Percentiles rank a stretch among this genome's conserved stretches.
Conservation (phyloP, 1,140 invertebrate genomes). For the Drosophila murphyi region DNA sequence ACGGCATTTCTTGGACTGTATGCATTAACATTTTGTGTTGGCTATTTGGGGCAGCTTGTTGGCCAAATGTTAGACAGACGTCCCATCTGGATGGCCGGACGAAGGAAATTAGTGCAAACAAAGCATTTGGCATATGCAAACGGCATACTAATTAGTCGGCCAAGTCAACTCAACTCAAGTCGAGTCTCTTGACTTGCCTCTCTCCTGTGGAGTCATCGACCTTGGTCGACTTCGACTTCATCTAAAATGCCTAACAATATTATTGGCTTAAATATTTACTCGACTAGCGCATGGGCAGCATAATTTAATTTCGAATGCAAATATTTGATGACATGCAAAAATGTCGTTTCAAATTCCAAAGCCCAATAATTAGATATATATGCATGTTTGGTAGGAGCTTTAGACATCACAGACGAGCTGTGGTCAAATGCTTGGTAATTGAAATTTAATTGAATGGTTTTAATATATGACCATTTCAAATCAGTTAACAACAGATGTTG, state of each 20-base stretch:
- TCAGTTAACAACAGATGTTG: conserved; percentile 23
- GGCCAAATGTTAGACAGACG: conserved; percentile 21
- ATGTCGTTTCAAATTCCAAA: conserved; percentile 26
- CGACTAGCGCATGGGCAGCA: conserved; percentile 24
- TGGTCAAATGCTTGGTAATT: conserved; percentile 43
- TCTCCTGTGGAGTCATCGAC: conserved; percentile 35
- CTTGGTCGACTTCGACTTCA: conserved; percentile 44
- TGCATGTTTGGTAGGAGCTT: not conserved
- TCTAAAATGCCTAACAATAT: conserved; percentile 47
- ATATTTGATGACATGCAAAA: conserved; percentile 59
- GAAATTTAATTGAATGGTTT: conserved; percentile 46
- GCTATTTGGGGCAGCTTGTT: not conserved
- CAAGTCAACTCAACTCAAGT: conserved; percentile 1
- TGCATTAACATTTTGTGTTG: conserved; percentile 22
- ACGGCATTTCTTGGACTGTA: not conserved
- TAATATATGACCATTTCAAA: conserved; percentile 18
- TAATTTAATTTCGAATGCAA: conserved; percentile 60
- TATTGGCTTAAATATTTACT: conserved; percentile 66
- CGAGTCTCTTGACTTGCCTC: conserved; percentile 3
- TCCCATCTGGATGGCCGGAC: conserved; percentile 23
- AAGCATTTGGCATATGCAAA: conserved; percentile 71
- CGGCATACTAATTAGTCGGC: conserved; percentile 69
- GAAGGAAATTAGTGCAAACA: conserved; percentile 74
- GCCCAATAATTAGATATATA: conserved; percentile 42
- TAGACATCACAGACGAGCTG: conserved; percentile 6